Conservation (phyloP, 2,888 invertebrate genomes). For the Minunthozetes semirufus region DNA sequence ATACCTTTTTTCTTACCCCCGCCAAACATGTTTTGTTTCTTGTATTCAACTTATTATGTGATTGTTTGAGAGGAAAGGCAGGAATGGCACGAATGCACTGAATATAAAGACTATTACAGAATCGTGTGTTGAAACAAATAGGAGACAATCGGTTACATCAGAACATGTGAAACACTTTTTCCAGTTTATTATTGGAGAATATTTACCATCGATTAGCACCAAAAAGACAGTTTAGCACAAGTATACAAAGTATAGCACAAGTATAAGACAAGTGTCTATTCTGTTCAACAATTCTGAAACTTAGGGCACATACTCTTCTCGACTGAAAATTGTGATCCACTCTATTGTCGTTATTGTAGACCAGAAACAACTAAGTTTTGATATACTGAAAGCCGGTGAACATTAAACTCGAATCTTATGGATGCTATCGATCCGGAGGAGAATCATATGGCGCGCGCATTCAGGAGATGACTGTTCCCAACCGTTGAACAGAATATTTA, state of each 20-base stretch:
- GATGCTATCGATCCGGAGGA: neutral
- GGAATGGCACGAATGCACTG: neutral
- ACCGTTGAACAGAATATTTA: neutral
- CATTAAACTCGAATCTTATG: neutral
- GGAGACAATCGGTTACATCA: neutral
- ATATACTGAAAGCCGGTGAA: neutral
- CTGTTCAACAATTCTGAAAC: neutral
- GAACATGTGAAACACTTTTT: neutral
- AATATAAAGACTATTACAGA: neutral
- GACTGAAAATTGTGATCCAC: neutral
- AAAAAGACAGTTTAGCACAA: neutral
- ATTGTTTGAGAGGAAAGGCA: too few species aligned
- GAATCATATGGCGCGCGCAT: neutral
- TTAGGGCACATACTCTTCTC: neutral
- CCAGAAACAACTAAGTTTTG: neutral
- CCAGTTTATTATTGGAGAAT: neutral
- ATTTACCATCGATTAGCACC: neutral
- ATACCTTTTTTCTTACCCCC: constrained; percentile 15
- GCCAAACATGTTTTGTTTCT: neutral
- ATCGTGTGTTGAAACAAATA: neutral
- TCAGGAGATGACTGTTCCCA: neutral
- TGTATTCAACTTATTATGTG: neutral
- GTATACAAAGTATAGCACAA: neutral
- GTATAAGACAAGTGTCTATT: neutral
- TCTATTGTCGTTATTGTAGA: neutral